Evolutionary conservation across 1,140 invertebrate genomes (phyloP).

Genomic region (Drosophila albomicans): DNA sequence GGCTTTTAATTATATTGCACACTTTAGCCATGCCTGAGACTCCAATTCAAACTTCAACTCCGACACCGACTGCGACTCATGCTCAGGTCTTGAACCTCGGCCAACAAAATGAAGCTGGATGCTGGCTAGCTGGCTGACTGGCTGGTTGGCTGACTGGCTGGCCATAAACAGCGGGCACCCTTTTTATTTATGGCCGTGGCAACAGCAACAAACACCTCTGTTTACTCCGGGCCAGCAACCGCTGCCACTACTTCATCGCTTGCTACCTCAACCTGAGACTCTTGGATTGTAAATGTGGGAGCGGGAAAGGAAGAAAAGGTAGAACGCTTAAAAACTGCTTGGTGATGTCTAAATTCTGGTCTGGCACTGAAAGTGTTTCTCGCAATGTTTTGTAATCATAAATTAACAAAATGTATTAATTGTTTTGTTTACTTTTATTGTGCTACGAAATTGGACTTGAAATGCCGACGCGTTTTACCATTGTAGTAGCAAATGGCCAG

Average conservation of each 20-base stretch:
- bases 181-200: slow-evolving; percentile 78
- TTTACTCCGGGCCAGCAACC: slow-evolving; percentile 58
- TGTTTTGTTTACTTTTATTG: slow-evolving; percentile 83
- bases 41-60: slow-evolving; percentile 37
- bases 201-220: slow-evolving; percentile 80
- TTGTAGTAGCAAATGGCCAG: background rate
- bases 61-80: slow-evolving; percentile 21
- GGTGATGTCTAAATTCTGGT: slow-evolving; percentile 79
- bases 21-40: slow-evolving; percentile 78
- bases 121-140: slow-evolving; percentile 12
- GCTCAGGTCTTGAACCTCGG: slow-evolving; percentile 27
- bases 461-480: slow-evolving; percentile 57
- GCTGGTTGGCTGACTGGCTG: slow-evolving; percentile 40
- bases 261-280: slow-evolving; percentile 9
- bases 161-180: slow-evolving; percentile 80
- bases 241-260: background rate
- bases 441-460: slow-evolving; percentile 68
- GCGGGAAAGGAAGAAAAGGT: slow-evolving; percentile 23
- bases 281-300: slow-evolving; percentile 46
- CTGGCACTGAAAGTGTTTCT: slow-evolving; percentile 74
- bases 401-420: slow-evolving; percentile 85
- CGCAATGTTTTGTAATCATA: slow-evolving; percentile 84
- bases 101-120: slow-evolving; percentile 29
- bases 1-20: slow-evolving; percentile 85
- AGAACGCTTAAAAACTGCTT: slow-evolving; percentile 56